A percentile compares a stretch with the other conserved stretches of the same genome.
Evolutionary conservation across 2,113 vertebrate genomes (phyloP).

Genomic region (Phodopus roborovskii): DNA sequence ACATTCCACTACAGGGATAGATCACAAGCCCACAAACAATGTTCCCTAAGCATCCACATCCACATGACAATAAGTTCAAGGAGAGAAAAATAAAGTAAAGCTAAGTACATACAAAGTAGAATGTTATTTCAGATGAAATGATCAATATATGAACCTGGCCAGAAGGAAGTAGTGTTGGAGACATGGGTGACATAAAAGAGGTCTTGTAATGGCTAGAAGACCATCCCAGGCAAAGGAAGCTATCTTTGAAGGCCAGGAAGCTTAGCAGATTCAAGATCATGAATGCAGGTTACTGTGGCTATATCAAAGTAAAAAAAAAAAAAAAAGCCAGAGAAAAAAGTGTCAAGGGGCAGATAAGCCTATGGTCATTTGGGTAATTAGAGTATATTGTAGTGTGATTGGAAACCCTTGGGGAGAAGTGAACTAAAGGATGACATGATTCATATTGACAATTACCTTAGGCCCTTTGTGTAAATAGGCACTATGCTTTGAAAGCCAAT

Average conservation of each 20-base stretch:
- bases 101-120: background rate
- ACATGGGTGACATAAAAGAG: background rate
- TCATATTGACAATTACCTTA: background rate
- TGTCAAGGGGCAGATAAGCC: background rate
- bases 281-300: background rate
- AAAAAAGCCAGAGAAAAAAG: background rate
- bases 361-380: background rate
- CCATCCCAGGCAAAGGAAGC: background rate
- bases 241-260: background rate
- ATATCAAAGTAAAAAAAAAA: conserved; percentile 34
- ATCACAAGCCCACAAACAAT: conserved; percentile 14
- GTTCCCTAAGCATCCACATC: background rate
- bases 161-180: conserved; percentile 4
- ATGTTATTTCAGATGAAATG: background rate
- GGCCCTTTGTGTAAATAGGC: conserved; percentile 28
- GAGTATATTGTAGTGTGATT: background rate
- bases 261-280: background rate
- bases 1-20: background rate
- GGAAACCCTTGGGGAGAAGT: background rate
- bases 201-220: background rate
- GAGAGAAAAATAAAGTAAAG: background rate
- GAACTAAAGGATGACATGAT: conserved; percentile 31
- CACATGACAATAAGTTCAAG: background rate
- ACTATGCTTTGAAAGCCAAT: conserved; percentile 7
- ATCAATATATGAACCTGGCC: background rate